Percentiles rank a stretch among this genome's conserved stretches.
phyloP scores from a whole-genome alignment of 2,797 vertebrate genomes.

The Diglossa cyanea region DNA sequence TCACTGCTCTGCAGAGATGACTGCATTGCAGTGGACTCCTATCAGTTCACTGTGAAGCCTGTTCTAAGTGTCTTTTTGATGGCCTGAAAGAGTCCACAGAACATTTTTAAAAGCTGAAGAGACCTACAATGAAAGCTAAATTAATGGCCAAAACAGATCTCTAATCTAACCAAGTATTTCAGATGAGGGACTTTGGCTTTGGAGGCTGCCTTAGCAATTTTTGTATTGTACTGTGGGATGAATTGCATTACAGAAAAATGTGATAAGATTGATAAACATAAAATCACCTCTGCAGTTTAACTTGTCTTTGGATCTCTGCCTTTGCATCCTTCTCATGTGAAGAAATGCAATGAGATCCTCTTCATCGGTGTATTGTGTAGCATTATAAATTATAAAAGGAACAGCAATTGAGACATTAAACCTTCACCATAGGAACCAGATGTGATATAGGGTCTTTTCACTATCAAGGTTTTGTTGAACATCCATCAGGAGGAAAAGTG shows the following conservation, averaged over 20 bases:
- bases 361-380: neutral
- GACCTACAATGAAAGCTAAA: slow-evolving; percentile 12
- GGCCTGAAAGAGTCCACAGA: slow-evolving; percentile 8
- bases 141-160: slow-evolving; percentile 5
- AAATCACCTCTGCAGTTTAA: neutral
- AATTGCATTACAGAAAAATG: neutral
- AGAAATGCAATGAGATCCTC: neutral
- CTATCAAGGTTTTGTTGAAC: neutral
- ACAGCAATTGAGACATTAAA: neutral
- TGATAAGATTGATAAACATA: neutral
- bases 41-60: slow-evolving; percentile 14
- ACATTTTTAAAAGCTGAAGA: slow-evolving; percentile 38
- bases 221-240: neutral
- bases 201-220: neutral
- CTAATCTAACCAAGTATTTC: neutral
- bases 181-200: neutral
- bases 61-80: slow-evolving; percentile 30
- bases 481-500: neutral
- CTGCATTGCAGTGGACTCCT: slow-evolving; percentile 53
- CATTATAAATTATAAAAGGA: neutral
- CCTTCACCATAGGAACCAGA: neutral
- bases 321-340: neutral
- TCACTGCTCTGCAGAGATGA: slow-evolving; percentile 56
- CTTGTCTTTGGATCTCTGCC: neutral
- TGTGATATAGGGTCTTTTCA: neutral